These are phyloP conservation scores for Callimorpha dominula DNA, from an alignment of 2,888 invertebrate species.

Conservation along the genomic window DNA sequence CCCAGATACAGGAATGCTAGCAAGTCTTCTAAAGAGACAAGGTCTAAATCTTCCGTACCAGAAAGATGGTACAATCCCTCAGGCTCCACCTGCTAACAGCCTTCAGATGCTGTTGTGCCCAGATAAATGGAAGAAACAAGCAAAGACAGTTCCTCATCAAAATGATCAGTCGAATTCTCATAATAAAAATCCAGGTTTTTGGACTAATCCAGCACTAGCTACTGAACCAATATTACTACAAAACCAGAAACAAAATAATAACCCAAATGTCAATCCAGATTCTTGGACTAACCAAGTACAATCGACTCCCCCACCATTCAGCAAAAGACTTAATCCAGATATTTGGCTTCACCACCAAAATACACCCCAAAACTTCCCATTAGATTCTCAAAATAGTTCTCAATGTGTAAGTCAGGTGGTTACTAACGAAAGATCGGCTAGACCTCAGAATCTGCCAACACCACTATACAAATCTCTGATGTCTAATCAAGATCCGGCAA, in stretches of 20 bases:
- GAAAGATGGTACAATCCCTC: not conserved
- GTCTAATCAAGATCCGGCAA: not conserved
- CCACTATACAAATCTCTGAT: not conserved
- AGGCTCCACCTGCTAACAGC: not conserved
- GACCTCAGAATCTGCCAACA: not conserved
- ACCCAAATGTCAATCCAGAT: not conserved
- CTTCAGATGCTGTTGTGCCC: slow-evolving; percentile 13
- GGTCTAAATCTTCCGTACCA: not conserved
- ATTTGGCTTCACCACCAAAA: not conserved
- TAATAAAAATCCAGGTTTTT: not conserved
- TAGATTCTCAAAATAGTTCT: not conserved
- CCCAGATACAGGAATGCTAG: not conserved
- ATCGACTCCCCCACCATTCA: not conserved
- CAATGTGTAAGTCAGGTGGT: not conserved
- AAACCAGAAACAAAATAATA: not conserved
- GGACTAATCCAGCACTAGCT: not conserved
- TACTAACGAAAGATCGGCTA: not conserved
- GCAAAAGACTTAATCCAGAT: not conserved
- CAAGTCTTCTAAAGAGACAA: slow-evolving; percentile 1
- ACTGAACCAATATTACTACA: not conserved
- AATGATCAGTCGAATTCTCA: not conserved
- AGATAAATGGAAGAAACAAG: slow-evolving; percentile 1
- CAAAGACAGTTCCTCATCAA: not conserved
- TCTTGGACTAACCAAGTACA: not conserved
- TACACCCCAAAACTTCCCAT: not conserved